A percentile compares a stretch with the other conserved stretches of the same genome.
These are phyloP conservation scores for Pogoniulus pusillus DNA, from an alignment of 2,797 vertebrate species.

Conservation along the genomic window DNA sequence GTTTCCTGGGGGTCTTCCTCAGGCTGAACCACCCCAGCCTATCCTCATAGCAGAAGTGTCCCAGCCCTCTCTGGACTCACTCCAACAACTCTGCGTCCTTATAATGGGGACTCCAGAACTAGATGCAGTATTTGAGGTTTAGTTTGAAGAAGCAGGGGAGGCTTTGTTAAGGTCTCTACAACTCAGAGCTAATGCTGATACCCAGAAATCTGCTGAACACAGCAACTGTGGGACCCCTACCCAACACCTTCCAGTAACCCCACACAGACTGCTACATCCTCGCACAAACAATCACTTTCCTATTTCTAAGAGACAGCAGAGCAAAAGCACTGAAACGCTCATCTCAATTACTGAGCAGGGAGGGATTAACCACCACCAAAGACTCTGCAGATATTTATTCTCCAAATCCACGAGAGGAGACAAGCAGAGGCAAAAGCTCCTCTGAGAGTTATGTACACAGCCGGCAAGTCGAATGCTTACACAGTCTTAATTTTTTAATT, in stretches of 20 bases:
- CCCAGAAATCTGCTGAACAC: not conserved
- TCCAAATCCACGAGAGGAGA: slow-evolving; percentile 43
- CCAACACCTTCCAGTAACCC: not conserved
- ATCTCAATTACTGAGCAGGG: not conserved
- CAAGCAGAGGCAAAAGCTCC: slow-evolving; percentile 37
- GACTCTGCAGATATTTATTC: slow-evolving; percentile 29
- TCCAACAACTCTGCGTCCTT: too few species aligned
- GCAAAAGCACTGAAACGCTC: not conserved
- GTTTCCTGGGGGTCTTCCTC: too few species aligned
- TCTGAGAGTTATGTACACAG: slow-evolving; percentile 37
- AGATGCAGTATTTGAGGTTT: not conserved
- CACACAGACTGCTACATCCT: not conserved
- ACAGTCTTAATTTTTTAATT: slow-evolving; percentile 51
- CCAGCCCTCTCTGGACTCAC: too few species aligned
- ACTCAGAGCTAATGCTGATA: not conserved
- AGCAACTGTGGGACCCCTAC: accelerated
- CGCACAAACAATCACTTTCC: not conserved
- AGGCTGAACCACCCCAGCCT: too few species aligned
- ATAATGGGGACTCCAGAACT: too few species aligned
- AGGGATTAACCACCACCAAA: slow-evolving; percentile 24
- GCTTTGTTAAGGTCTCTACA: not conserved
- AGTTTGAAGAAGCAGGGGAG: not conserved
- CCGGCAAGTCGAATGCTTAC: slow-evolving; percentile 18
- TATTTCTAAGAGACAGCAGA: not conserved
- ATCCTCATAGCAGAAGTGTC: too few species aligned